phyloP scores from a whole-genome alignment of 1,140 invertebrate genomes.

The Pogonomyrmex californicus region DNA sequence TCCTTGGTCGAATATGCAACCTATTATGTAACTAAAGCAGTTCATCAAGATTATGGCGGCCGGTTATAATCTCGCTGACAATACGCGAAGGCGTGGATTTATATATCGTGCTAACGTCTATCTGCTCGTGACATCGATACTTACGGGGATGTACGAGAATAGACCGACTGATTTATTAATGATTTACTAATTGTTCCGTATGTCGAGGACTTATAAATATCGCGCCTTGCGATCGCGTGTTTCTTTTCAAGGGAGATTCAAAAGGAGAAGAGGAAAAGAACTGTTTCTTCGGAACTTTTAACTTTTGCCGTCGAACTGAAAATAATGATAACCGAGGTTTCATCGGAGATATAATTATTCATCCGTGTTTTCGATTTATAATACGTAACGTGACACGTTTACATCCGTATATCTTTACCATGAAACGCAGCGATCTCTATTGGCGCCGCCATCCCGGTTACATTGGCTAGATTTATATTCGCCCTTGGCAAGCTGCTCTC shows the following conservation, averaged over 20 bases:
- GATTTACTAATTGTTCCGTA: not conserved
- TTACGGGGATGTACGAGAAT: not conserved
- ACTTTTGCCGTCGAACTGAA: not conserved
- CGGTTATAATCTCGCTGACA: conserved; percentile 15
- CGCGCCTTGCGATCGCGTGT: no score
- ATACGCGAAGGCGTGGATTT: not conserved
- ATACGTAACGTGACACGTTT: not conserved
- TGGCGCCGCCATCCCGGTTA: conserved; percentile 20
- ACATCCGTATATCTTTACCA: conserved; percentile 1
- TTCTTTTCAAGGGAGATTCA: not conserved
- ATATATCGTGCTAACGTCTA: conserved; percentile 13
- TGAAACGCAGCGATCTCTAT: conserved; percentile 54
- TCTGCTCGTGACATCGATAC: conserved; percentile 34
- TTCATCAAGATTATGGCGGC: conserved; percentile 28
- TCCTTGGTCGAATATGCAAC: not conserved
- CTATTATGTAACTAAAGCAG: conserved; percentile 48
- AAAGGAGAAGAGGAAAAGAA: no score
- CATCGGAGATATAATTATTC: not conserved
- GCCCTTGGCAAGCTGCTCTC: conserved; percentile 68
- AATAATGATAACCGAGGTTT: not conserved
- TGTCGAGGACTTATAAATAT: no score
- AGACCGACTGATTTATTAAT: not conserved
- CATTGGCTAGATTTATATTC: conserved; percentile 61
- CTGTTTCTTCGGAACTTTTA: not conserved
- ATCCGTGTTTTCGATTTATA: not conserved